Evolutionary conservation across 2,888 invertebrate genomes (phyloP), one percentile per base, ranked within the genome.

Genomic region (Stenchaetothrips biformis): DNA sequence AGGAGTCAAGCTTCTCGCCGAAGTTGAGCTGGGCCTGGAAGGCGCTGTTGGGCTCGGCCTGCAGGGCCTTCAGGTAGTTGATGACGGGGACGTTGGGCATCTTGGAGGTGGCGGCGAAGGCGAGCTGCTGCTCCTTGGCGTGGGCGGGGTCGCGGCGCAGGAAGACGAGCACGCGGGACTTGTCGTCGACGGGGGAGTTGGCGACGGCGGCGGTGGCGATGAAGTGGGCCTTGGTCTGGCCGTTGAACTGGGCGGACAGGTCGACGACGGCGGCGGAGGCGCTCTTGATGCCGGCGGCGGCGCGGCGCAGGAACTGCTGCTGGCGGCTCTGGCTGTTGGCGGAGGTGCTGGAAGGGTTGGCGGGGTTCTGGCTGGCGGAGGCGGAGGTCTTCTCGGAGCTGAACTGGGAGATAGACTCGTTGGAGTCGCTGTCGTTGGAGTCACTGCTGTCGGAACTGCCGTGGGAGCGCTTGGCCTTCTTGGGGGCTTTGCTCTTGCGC

Each of bases 171-270:
- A 87, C 85, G 80, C 90, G 90, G 18, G 89, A 86, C 84, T 90
- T 91, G 8, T 88, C 86, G 83, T 91, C 90, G 2, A 90, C 88
- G 4, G 88, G 87, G 84, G 92, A 92, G n/a, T 85, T 84, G 48
- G 89, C 90, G 37, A 87, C 83, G 21, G 91, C 91, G 18, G 88
- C 86, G 9, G 91, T 91, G 2, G 89, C 83, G 0, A 87, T 86
- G 83, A 90, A 90, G 82, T 89, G 87, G 21, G 87, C 86, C 82
- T 88, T 88, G 83, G 88, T 87, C 74, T 88, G 85, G 27, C 90
- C 91, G 53, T 89, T 88, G 82, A 92, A 89, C 82, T 89, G 86
- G 25, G 91, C 85, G 67, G 89, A 88, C 0, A 90, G 82, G 83
- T 92, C 92, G 0, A 89, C 80, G 13, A 90, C 88, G 78, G 86